A percentile compares a stretch with the other conserved stretches of the same genome.
Evolutionary conservation across 2,888 invertebrate genomes (phyloP).

Genomic region (Microchrysa polita): DNA sequence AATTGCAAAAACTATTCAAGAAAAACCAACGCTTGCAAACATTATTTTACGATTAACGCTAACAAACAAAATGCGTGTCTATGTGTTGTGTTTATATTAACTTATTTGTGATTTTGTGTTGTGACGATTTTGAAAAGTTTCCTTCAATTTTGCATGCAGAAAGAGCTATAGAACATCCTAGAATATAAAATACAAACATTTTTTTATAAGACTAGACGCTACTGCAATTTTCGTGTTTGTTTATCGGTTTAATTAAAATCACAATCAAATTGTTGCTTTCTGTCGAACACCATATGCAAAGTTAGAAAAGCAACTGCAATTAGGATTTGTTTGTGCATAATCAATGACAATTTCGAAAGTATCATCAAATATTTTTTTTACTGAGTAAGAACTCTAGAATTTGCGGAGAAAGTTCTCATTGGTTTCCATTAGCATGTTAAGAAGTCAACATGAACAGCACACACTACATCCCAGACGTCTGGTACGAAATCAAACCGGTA

Average conservation of each 20-base stretch:
- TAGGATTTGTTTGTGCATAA: slow-evolving; percentile 5
- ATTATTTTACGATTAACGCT: slow-evolving; percentile 44
- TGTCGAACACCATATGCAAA: too few species aligned
- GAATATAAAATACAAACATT: background rate
- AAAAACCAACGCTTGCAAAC: slow-evolving; percentile 49
- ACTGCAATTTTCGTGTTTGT: background rate
- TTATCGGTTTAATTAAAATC: background rate
- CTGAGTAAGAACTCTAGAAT: too few species aligned
- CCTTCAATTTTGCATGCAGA: background rate
- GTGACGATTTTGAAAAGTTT: background rate
- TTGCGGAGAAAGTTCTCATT: too few species aligned
- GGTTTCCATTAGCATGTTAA: too few species aligned
- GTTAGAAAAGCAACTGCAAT: too few species aligned
- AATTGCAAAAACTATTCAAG: slow-evolving; percentile 15
- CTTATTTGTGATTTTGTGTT: slow-evolving; percentile 28
- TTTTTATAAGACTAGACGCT: background rate
- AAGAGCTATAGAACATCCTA: background rate
- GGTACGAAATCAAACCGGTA: too few species aligned
- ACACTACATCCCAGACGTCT: too few species aligned
- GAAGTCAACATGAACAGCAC: too few species aligned
- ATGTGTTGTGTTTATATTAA: background rate
- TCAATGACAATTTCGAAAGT: background rate
- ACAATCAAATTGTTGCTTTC: background rate
- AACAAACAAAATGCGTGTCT: slow-evolving; percentile 8
- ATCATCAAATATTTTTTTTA: too few species aligned